A percentile compares a stretch with the other conserved stretches of the same genome.
These are phyloP conservation scores for Cerceris ruficornis DNA, from an alignment of 2,888 invertebrate genomes.

Conservation along the genomic window DNA sequence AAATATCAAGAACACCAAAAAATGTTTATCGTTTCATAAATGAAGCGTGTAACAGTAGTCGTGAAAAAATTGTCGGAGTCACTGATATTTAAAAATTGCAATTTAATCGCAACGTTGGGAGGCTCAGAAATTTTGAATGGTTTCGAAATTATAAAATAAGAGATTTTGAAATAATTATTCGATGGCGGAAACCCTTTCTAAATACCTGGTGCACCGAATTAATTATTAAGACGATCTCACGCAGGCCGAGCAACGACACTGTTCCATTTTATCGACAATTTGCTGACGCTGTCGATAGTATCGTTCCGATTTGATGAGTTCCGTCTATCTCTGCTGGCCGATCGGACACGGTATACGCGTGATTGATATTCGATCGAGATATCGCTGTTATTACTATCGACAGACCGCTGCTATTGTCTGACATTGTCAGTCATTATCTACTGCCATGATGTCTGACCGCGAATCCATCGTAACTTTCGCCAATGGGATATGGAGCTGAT, in stretches of 20 bases:
- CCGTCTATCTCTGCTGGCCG: slow-evolving; percentile 17
- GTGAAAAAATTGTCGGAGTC: too few relatives aligned
- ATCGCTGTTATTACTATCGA: slow-evolving; percentile 31
- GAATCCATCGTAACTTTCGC: slow-evolving; percentile 18
- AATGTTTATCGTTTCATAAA: too few relatives aligned
- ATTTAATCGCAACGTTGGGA: too few relatives aligned
- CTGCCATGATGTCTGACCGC: slow-evolving; percentile 19
- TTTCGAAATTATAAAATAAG: too few relatives aligned
- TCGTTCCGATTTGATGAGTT: slow-evolving; percentile 14
- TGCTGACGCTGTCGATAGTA: neutral
- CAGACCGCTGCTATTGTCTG: slow-evolving; percentile 32
- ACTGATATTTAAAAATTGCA: too few relatives aligned
- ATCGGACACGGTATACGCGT: neutral
- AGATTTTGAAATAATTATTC: neutral
- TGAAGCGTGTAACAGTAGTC: too few relatives aligned
- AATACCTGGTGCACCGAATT: too few relatives aligned
- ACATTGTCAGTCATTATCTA: slow-evolving; percentile 33
- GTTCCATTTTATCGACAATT: neutral
- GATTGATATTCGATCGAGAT: slow-evolving; percentile 8
- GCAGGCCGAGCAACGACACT: neutral
- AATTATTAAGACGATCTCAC: neutral
- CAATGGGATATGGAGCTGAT: slow-evolving; percentile 1
- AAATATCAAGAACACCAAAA: too few relatives aligned
- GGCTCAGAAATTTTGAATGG: too few relatives aligned
- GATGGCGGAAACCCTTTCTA: too few relatives aligned